Conservation (phyloP, 2,797 vertebrate species). For the Pantherophis alleghaniensis region DNA sequence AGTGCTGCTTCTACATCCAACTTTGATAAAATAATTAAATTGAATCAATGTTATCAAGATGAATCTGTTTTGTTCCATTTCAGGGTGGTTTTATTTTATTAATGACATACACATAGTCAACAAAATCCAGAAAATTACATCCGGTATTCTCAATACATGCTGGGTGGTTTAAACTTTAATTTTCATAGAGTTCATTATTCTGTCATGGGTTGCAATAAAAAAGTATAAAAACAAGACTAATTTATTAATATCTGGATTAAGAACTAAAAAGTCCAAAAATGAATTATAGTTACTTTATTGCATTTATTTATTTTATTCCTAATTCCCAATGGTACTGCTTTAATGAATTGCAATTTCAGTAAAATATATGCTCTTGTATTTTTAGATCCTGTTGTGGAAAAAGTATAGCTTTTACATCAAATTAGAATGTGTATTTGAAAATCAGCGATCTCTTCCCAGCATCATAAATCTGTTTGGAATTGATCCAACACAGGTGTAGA, state of each 20-base stretch:
- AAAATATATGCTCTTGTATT: conserved; percentile 26
- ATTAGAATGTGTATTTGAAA: neutral
- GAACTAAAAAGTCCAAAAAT: conserved; percentile 5
- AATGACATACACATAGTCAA: neutral
- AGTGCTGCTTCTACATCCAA: neutral
- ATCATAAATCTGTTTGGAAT: neutral
- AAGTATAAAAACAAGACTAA: neutral
- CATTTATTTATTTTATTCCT: conserved; percentile 12
- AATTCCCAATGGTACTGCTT: conserved; percentile 1
- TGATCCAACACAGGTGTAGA: neutral
- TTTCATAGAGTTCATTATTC: neutral
- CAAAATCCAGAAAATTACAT: neutral
- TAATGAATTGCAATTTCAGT: conserved; percentile 23
- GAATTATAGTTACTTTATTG: neutral
- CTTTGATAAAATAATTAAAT: neutral
- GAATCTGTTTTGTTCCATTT: neutral
- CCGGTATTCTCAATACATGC: neutral
- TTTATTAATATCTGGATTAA: conserved; percentile 16
- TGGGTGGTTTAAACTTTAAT: neutral
- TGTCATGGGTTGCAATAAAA: neutral
- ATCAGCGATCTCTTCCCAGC: neutral
- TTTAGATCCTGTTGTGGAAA: conserved; percentile 29
- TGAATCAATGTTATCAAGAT: neutral
- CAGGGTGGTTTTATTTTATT: neutral
- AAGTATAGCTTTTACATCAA: neutral